Conservation (phyloP, 2,113 vertebrate species). For the Toxostoma redivivum region DNA sequence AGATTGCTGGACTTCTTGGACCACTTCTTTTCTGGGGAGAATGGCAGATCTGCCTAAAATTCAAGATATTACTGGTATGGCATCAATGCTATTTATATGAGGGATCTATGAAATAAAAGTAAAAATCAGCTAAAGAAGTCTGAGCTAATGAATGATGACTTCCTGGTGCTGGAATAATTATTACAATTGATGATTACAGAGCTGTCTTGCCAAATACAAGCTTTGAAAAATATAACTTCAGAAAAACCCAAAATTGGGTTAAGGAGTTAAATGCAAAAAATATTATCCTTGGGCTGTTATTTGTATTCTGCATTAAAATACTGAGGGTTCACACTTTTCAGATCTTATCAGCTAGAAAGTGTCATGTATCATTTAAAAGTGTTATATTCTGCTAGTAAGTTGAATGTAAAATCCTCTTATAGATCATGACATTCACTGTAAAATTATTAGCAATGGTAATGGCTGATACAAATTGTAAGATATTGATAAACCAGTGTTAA, state of each 20-base stretch:
- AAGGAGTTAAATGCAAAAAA: not conserved
- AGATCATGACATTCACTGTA: not conserved
- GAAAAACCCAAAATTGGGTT: not conserved
- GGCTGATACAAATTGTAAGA: not conserved
- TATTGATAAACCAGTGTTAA: not conserved
- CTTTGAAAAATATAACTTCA: not conserved
- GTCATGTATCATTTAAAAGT: not conserved
- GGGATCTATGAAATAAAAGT: not conserved
- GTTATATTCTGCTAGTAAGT: not conserved
- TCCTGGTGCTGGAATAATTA: not conserved
- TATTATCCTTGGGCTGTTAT: not conserved
- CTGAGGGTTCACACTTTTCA: not conserved
- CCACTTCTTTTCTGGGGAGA: not conserved
- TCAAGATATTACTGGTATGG: not conserved
- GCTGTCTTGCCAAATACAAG: not conserved
- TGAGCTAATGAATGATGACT: not conserved
- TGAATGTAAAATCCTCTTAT: not conserved
- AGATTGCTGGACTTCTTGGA: not conserved
- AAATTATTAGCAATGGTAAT: constrained; percentile 3
- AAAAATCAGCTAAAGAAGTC: not conserved
- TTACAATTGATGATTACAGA: not conserved
- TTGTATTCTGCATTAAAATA: not conserved
- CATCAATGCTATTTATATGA: not conserved
- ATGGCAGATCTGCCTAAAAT: not conserved
- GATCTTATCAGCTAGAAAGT: not conserved